A percentile compares a stretch with the other conserved stretches of the same genome.
phyloP scores from a whole-genome alignment of 2,888 invertebrate species.

The Clanis bilineata region DNA sequence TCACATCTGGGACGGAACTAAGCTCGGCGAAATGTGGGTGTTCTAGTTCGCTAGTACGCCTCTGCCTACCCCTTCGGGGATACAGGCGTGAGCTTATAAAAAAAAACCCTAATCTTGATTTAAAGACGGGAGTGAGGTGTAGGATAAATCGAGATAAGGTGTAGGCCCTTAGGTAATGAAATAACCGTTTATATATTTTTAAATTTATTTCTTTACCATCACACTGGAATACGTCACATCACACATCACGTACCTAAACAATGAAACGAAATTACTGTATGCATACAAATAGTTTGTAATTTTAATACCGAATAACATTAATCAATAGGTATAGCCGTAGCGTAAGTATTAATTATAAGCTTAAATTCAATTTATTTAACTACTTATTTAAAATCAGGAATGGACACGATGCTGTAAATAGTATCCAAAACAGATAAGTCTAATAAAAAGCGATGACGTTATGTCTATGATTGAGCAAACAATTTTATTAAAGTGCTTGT shows the following conservation, averaged over 20 bases:
- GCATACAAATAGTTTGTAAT: conserved; percentile 21
- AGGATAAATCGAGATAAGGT: too few species aligned
- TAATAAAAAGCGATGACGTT: conserved; percentile 20
- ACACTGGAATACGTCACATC: conserved; percentile 37
- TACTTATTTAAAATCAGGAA: neutral
- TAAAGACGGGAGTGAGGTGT: too few species aligned
- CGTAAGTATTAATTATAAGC: neutral
- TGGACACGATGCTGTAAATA: neutral
- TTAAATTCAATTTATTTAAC: neutral
- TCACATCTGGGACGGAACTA: too few species aligned
- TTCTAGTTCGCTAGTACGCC: too few species aligned
- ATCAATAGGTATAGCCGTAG: conserved; percentile 20
- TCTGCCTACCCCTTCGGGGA: too few species aligned
- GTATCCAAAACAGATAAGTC: conserved; percentile 25
- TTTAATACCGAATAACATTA: conserved; percentile 24
- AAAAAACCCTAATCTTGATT: too few species aligned
- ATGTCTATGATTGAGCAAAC: conserved; percentile 60
- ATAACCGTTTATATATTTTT: conserved; percentile 24
- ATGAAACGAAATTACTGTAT: conserved; percentile 29
- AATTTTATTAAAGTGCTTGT: conserved; percentile 42
- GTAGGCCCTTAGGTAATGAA: neutral
- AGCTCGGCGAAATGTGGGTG: too few species aligned
- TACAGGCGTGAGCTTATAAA: too few species aligned
- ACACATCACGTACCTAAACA: conserved; percentile 38
- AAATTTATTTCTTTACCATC: conserved; percentile 46